Percentiles rank a stretch among this genome's conserved stretches.
These are phyloP conservation scores for Seira ritae DNA, from an alignment of 2,888 invertebrate genomes.

Conservation along the genomic window DNA sequence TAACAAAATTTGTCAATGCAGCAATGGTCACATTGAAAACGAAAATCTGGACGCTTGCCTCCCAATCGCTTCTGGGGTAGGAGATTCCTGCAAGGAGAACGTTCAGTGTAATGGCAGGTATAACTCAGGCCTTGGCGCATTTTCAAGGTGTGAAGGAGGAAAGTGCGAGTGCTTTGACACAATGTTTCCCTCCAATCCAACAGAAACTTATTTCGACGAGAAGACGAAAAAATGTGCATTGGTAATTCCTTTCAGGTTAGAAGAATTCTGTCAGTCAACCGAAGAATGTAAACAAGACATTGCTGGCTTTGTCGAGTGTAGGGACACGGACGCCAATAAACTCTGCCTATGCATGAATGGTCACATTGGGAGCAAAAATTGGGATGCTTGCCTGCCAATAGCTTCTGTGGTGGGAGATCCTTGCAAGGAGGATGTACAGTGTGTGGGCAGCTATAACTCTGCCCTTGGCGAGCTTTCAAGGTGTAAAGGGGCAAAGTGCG, in stretches of 20 bases:
- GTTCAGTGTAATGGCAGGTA: constrained; percentile 10
- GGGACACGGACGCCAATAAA: not conserved
- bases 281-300: no score
- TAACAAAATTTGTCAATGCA: constrained; percentile 16
- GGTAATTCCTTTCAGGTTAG: no score
- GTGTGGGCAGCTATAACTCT: not conserved
- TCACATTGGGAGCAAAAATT: not conserved
- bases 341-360: constrained; percentile 21
- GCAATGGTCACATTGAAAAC: not conserved
- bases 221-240: constrained; percentile 9
- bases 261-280: no score
- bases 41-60: constrained; percentile 6
- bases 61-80: not conserved
- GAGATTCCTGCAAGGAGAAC: not conserved
- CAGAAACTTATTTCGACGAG: not conserved
- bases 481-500: constrained; percentile 5
- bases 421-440: constrained; percentile 16
- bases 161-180: constrained; percentile 40
- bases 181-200: not conserved
- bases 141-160: constrained; percentile 13
- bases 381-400: constrained; percentile 14
- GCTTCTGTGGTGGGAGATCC: not conserved
- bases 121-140: constrained; percentile 2
- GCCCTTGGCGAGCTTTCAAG: constrained; percentile 28
- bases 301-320: constrained; percentile 19